These are phyloP conservation scores for Reticulitermes lucifugus DNA, from an alignment of 2,888 invertebrate genomes.

Conservation along the genomic window DNA sequence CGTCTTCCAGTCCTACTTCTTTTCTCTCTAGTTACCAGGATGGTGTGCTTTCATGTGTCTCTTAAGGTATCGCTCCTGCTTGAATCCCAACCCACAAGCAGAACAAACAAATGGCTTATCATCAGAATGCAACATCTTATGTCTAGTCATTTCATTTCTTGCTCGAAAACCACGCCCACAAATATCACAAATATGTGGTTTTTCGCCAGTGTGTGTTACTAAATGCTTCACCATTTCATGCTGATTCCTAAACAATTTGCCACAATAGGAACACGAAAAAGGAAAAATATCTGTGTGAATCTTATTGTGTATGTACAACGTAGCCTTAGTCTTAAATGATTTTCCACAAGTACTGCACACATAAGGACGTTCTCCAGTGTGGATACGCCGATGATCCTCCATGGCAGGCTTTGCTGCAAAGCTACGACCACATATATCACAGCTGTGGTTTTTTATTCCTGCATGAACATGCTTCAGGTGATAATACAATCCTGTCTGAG, in stretches of 20 bases:
- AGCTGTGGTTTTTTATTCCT: slow-evolving; percentile 65
- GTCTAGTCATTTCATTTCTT: slow-evolving; percentile 57
- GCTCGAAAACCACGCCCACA: slow-evolving; percentile 62
- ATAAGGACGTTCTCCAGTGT: slow-evolving; percentile 61
- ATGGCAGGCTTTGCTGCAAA: slow-evolving; percentile 67
- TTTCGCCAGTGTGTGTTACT: slow-evolving; percentile 69
- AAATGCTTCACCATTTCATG: slow-evolving; percentile 69
- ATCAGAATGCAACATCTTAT: slow-evolving; percentile 66
- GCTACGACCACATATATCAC: slow-evolving; percentile 64
- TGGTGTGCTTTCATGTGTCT: slow-evolving; percentile 63
- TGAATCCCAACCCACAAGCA: slow-evolving; percentile 59
- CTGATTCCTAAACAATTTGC: slow-evolving; percentile 67
- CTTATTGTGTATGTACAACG: slow-evolving; percentile 72
- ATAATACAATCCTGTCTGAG: slow-evolving; percentile 70
- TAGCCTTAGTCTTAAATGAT: slow-evolving; percentile 74
- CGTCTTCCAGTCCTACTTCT: not conserved
- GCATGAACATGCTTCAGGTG: slow-evolving; percentile 67
- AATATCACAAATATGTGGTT: slow-evolving; percentile 65
- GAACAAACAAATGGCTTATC: slow-evolving; percentile 59
- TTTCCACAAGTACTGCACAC: slow-evolving; percentile 65
- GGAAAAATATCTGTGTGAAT: slow-evolving; percentile 71
- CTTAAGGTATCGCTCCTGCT: slow-evolving; percentile 67
- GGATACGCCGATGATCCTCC: slow-evolving; percentile 62
- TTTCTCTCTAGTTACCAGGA: not conserved
- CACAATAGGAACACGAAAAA: slow-evolving; percentile 70